Conservation (phyloP, 2,113 vertebrate species). For the Damaliscus lunatus region DNA sequence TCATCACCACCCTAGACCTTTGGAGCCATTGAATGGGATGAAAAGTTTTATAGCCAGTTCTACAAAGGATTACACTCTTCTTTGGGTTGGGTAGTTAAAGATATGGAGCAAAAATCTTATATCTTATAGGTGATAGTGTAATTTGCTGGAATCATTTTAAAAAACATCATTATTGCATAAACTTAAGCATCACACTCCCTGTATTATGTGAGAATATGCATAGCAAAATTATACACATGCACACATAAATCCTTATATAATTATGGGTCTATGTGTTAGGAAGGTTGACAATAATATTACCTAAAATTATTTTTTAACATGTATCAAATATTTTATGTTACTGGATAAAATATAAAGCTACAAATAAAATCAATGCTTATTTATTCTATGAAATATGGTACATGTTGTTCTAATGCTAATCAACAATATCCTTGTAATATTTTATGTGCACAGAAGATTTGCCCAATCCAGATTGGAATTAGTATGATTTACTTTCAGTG, state of each 20-base stretch:
- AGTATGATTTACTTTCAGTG: not conserved
- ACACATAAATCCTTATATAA: not conserved
- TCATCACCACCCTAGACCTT: not conserved
- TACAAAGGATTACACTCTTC: not conserved
- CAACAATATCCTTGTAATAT: not conserved
- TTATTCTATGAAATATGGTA: not conserved
- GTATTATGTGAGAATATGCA: not conserved
- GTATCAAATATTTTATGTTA: not conserved
- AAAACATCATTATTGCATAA: not conserved
- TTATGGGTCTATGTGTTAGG: not conserved
- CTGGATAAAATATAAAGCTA: not conserved
- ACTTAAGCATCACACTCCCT: not conserved
- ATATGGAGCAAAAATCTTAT: not conserved
- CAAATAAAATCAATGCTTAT: not conserved
- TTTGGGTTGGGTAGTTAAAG: not conserved
- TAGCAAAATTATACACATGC: not conserved
- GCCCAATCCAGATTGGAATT: not conserved
- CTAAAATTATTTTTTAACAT: not conserved
- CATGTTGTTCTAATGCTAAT: not conserved
- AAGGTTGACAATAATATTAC: not conserved
- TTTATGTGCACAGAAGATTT: not conserved
- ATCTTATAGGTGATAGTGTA: not conserved
- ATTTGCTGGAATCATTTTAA: not conserved
- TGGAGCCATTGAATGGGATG: accelerated
- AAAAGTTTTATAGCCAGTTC: not conserved